A percentile compares a stretch with the other conserved stretches of the same genome.
phyloP scores from a whole-genome alignment of 1,140 invertebrate species.

The Habropoda laboriosa region DNA sequence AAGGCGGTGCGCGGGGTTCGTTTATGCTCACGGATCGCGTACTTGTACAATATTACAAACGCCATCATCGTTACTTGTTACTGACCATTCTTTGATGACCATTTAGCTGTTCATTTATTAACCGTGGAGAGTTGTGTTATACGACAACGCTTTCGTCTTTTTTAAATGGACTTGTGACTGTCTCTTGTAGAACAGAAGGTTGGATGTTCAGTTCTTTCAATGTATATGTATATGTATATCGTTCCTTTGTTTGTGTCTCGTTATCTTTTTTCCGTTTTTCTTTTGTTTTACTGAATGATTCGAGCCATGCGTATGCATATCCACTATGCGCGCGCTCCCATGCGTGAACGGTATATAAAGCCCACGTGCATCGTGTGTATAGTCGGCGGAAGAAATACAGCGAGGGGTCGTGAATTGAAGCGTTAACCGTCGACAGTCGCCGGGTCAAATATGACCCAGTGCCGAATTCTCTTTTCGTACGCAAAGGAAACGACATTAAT shows the following conservation, averaged over 20 bases:
- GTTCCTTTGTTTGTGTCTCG: conserved; percentile 47
- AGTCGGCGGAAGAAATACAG: too few species aligned
- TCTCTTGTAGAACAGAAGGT: conserved; percentile 65
- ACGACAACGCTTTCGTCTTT: conserved; percentile 57
- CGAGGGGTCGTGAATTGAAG: too few species aligned
- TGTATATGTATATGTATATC: conserved; percentile 50
- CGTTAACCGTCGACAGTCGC: too few species aligned
- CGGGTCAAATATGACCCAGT: too few species aligned
- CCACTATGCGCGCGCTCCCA: conserved; percentile 52
- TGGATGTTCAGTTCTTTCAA: conserved; percentile 61
- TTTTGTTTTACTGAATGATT: conserved; percentile 33
- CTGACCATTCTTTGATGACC: conserved; percentile 31
- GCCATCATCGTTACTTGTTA: conserved; percentile 32
- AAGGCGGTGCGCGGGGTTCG: too few species aligned
- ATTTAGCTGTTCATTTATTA: conserved; percentile 61
- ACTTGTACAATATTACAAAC: conserved; percentile 4
- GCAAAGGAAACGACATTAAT: too few species aligned
- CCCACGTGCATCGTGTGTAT: conserved; percentile 17
- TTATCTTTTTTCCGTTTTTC: conserved; percentile 15
- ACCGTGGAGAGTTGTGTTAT: conserved; percentile 49
- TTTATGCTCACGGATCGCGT: conserved; percentile 1
- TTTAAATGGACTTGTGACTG: conserved; percentile 64
- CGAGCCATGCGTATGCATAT: conserved; percentile 48
- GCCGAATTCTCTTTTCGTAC: too few species aligned
- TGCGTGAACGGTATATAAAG: conserved; percentile 47